Evolutionary conservation across 2,888 invertebrate genomes (phyloP), one percentile per base, ranked within the genome.

Genomic region (Xestoiulus laeticollis): DNA sequence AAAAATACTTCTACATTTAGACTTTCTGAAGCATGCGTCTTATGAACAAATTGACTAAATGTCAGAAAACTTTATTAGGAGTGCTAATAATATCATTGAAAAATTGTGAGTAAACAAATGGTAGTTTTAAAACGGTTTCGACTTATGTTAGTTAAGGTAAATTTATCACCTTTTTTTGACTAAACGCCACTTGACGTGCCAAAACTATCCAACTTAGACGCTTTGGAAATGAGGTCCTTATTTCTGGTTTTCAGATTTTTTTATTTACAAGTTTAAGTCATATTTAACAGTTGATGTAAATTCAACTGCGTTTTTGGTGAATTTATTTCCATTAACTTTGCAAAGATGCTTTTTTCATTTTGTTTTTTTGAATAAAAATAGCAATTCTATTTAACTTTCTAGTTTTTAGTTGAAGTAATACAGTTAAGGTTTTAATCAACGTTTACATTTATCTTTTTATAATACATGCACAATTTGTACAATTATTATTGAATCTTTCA

Each of bases 91-190:
- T 38, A 38, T 38, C 5, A 38, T 38, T 38, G 38, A 38, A 38
- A n/a, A 38, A 8, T 38, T 38, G 6, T 38, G 38, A 5, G 8
- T 8, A 38, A 38, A 38, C 38, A 38, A 38, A 38, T n/a, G 14
- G 48, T 59, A 3, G 53, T n/a, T 59, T 59, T 59, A n/a, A 59
- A 59, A 59, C 53, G 19, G n/a, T 59, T 59, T 59, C 53, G n/a
- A 59, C 53, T n/a, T 48, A n/a, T 59, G 53, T 59, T 59, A n/a
- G 16, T 59, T 59, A 59, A n/a, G 53, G 53, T 59, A n/a, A n/a
- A 59, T n/a, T 19, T 59, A 59, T n/a, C n/a, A 3, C n/a, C n/a
- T 38, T 38, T 38, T 38, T 12, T 59, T 59, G 53, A n/a, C 53
- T 59, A n/a, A n/a, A n/a, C 2, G 53, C 53, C 53, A 59, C 53